Base-by-base conservation (phyloP, 2,888 invertebrate species). In the Pristionchus entomophagus region DNA sequence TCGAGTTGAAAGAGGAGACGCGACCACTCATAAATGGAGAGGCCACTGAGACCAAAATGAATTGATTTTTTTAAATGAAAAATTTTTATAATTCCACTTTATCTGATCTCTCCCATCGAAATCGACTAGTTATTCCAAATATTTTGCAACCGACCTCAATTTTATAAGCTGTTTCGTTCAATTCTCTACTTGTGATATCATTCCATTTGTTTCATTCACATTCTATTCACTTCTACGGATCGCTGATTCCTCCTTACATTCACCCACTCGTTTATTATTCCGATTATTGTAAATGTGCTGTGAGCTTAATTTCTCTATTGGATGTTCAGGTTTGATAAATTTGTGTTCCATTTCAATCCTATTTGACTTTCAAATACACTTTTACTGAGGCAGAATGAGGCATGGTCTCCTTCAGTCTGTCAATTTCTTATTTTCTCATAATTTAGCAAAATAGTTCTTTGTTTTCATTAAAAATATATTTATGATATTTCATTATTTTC, bases 1-100 rank as follows among this genome's bases (percentile, higher is more conserved):
- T 51, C 2, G 82, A 82, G 32, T 17, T 38, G 38, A 82, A 82
- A 41, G 83, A 84, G 5, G 83, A 84, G 22, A 32, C 49, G 17
- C 32, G 49, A 32, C 83, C 83, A 5, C 49, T 84, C 32, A 84
- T 84, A 1, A 84, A 84, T 32, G 65, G 65, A 84, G 82, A 59
- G 35, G 14, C 32, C 3, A 17, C 26, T 12, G 45, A 82, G 38
- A 45, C 12, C 2, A 73, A 51, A 73, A 73, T 73, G 22, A 38
- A 73, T 10, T 45, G 26, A 29, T 4, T 45, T 5, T 17, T n/a
- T 1, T 41, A 45, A 45, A 29, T 77, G 41, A n/a, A 26, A 59
- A 59, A 22, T 22, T 59, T 59, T 8, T 22, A 59, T 26, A 12
- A 14, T 51, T 51, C 19, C 19, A 51, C 65, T 19, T 4, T 45